These are phyloP conservation scores for Cassiopea andromeda DNA, from an alignment of 30 jellyfish, hydroid and myxozoan genomes.

Conservation along the genomic window DNA sequence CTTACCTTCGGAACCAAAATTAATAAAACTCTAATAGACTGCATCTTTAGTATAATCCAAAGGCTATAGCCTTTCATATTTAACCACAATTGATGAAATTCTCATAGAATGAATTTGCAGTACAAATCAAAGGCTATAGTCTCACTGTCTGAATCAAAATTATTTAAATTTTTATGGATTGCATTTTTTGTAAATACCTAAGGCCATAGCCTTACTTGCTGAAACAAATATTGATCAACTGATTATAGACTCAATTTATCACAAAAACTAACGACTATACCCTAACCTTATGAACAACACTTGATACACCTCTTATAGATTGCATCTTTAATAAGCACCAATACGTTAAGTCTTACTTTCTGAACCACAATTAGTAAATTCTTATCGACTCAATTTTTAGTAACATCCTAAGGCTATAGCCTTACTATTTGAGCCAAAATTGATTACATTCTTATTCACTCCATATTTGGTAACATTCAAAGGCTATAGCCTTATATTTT, in stretches of 20 bases:
- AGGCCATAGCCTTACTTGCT: background rate
- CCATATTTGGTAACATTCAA: background rate
- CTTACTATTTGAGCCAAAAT: conserved; percentile 10
- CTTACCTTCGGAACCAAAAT: background rate
- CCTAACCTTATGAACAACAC: too few relatives aligned
- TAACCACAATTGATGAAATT: background rate
- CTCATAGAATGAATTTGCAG: background rate
- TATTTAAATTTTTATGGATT: too few relatives aligned
- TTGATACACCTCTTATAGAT: too few relatives aligned
- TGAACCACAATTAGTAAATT: too few relatives aligned
- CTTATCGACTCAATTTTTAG: background rate
- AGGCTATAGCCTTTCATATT: conserved; percentile 19
- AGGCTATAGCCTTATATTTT: conserved; percentile 20
- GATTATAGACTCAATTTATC: too few relatives aligned
- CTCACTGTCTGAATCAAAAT: background rate
- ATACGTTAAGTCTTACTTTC: too few relatives aligned
- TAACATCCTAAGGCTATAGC: conserved; percentile 5
- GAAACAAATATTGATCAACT: background rate
- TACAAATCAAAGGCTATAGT: background rate
- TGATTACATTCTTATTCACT: background rate
- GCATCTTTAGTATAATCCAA: background rate
- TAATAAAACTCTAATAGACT: background rate
- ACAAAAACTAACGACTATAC: too few relatives aligned
- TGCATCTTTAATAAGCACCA: too few relatives aligned
- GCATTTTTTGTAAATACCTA: background rate